Evolutionary conservation across 2,888 invertebrate genomes (phyloP).

Genomic region (Mesochorus sp.): DNA sequence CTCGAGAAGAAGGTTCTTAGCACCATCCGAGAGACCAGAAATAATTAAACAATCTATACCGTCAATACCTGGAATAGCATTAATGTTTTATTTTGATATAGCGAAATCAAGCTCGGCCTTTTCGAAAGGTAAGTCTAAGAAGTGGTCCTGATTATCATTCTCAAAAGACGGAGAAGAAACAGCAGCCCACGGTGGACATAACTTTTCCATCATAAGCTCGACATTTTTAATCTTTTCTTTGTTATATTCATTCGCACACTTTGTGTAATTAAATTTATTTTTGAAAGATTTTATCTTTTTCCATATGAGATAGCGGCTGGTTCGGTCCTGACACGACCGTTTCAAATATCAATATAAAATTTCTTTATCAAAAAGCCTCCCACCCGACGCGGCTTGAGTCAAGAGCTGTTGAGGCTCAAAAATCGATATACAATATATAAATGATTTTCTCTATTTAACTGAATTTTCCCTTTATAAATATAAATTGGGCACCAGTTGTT

Average conservation of each 20-base stretch:
- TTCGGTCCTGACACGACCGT: no score
- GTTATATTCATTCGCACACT: not conserved
- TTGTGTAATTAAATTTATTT: constrained; percentile 7
- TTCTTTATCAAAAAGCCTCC: no score
- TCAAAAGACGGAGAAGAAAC: not conserved
- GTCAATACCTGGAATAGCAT: constrained; percentile 37
- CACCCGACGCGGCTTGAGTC: no score
- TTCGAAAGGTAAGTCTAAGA: constrained; percentile 5
- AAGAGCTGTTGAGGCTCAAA: no score
- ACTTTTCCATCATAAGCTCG: not conserved
- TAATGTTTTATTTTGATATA: not conserved
- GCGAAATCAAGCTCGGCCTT: constrained; percentile 10
- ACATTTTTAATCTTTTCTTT: not conserved
- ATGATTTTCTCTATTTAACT: no score
- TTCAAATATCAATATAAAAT: no score
- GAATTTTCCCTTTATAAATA: no score
- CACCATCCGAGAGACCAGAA: not conserved
- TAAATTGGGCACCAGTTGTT: no score
- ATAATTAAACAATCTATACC: constrained; percentile 38
- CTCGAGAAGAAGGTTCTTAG: not conserved
- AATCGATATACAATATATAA: no score
- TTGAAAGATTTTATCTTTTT: constrained; percentile 16
- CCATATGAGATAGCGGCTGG: no score
- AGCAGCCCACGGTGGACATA: constrained; percentile 4
- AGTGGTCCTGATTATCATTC: not conserved